Base-by-base conservation (phyloP, 2,888 invertebrate genomes). In the Conistra vaccinii region DNA sequence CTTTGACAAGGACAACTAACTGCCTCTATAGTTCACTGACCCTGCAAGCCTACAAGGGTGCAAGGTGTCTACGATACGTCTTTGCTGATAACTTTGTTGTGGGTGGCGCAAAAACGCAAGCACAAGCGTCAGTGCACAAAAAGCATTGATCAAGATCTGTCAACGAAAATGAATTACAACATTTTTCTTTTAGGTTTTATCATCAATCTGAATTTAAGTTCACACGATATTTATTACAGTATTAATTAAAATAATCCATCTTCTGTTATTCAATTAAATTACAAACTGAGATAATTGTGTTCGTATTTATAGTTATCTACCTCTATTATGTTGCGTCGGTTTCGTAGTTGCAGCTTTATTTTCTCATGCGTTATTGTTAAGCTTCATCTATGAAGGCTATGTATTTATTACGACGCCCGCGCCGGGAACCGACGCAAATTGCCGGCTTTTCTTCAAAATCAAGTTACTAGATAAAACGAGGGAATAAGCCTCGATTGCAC, bases 391-490 rank as follows among this genome's bases (percentile, higher is more conserved):
- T 17, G 26, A 69, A 65, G n/a, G 20, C 65, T 58, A 65, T 66
- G 51, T 66, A 69, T 60, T 79, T 55, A 66, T 79, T 55, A 66
- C 58, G 53, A 70, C 29, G n/a, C 39, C 53, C 58, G 20, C 58
- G 10, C 71, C 20, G 29, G 45, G 26, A 23, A 26, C 26, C n/a
- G 53, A 60, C 76, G 62, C 26, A 76, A 84, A 81, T 81, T 74
- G 68, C 65, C n/a, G 45, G 74, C 78, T 74, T 78, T 84, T 76
- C 78, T 81, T 70, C 67, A 71, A 72, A 68, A 75, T 48, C 73
- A 45, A 63, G 58, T 39, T 35, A 35, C 35, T 51, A 76, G 63
- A 80, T 63, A 76, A 78, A 73, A 73, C 32, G 48, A 61, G 42
- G 62, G n/a, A 57, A 35, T 51, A 76, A 77, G 4, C 61, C 58